Evolutionary conservation across 2,113 vertebrate genomes (phyloP), one percentile per base, ranked within the genome.

Genomic region (Microcebus lehilahytsara): DNA sequence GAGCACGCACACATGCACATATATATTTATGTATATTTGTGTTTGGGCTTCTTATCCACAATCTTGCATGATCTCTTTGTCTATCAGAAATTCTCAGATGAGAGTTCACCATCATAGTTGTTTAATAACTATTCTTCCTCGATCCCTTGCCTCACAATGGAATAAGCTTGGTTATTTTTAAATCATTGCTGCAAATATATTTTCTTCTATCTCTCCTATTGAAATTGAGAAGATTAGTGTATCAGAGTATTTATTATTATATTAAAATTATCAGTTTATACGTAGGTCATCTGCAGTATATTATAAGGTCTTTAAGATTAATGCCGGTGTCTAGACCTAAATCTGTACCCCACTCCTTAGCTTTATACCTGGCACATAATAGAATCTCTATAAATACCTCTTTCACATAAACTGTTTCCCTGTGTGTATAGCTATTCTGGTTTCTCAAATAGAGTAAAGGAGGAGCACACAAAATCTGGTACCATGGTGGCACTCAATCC

Each of bases 111-210:
- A 20, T 75, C 42, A 79, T 34, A 56, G 25, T 30, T 67, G 1
- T 91, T 11, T 85, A 72, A 74, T 60, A 30, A 27, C 42, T 90
- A 2, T 66, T 58, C 34, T 91, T 93, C 78, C 81, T 97, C 42
- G 60, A 37, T 93, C 14, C 16, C 46, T 84, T 96, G 91, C 27
- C 5, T 89, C 62, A 91, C 34, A 64, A 62, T 32, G 30, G 11
- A 96, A 83, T 74, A 86, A 51, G 11, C 34, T 78, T 85, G 30
- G 2, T 85, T 95, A 67, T 85, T 85, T 93, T 96, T 85, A 72
- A 37, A 78, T 69, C 17, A 85, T 17, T 74, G 37, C 8, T 80
- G 14, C 32, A 92, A 77, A 80, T 40, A 72, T 10, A 78, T 80
- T 83, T 77, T 32, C 16, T 77, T 87, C 60, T 95, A 5, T 56